Evolutionary conservation across 1,140 invertebrate genomes (phyloP), one percentile per base, ranked within the genome.

Genomic region (Drosophila lacteicornis): DNA sequence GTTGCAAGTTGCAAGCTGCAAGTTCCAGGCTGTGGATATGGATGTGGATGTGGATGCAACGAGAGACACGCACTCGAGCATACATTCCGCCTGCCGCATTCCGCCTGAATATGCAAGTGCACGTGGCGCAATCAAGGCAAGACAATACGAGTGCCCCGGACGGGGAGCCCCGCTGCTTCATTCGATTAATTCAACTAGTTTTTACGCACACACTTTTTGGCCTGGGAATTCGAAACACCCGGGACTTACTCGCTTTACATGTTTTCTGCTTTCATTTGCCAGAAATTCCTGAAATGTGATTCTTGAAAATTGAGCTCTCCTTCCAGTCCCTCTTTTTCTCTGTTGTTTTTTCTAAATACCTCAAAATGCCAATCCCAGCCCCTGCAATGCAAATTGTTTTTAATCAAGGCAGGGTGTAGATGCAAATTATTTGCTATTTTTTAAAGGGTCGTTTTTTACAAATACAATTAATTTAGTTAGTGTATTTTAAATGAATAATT

Each of bases 81-180:
- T 59, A 51, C 62, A 66, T 55, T 61, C 19, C 46, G 27, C 8
- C 38, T 56, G n/a, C 62, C 22, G 25, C 47, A 69, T 56, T 70
- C n/a, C 67, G 30, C 42, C 15, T 56, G 30, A 56, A 70, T 70
- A 70, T 70, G 63, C 63, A 70, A 40, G 33, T 40, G 67, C 63
- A 70, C 67, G 63, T 68, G 67, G 49, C 13, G 63, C 67, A 70
- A 70, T 70, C 67, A 70, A 70, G 67, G 36, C 63, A 46, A 56
- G 67, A 70, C 49, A 70, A 53, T 67, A 27, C 30, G 25, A 63
- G n/a, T 4, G 11, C 27, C 25, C 49, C 15, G 30, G 27, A n/a
- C 40, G 30, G 4, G 9, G 3, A 17, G 6, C 25, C 19, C 11
- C 9, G 12, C 17, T 45, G 36, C n/a, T 13, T 11, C 47, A 46